These are phyloP conservation scores for Cryptotermes secundus DNA, from an alignment of 1,140 invertebrate genomes.

Conservation along the genomic window DNA sequence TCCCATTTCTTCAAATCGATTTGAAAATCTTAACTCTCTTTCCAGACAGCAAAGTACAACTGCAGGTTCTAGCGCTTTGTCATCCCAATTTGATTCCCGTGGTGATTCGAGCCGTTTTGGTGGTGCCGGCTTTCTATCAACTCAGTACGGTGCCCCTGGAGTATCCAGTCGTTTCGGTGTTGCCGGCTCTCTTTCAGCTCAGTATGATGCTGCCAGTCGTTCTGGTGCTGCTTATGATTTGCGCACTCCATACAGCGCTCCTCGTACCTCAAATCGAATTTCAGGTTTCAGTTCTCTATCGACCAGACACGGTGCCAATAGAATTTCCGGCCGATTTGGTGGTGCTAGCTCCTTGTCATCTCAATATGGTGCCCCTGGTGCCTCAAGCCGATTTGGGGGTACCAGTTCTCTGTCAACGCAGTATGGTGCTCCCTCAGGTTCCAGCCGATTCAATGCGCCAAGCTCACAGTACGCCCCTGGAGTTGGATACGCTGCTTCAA, in stretches of 20 bases:
- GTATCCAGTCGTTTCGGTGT: slow-evolving; percentile 20
- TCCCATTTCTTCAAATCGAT: neutral
- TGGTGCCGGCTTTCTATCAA: neutral
- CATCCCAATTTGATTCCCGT: no score
- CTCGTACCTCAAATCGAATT: neutral
- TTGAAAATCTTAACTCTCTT: neutral
- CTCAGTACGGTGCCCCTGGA: slow-evolving; percentile 22
- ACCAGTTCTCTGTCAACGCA: slow-evolving; percentile 25
- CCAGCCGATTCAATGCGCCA: neutral
- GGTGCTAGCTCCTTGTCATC: neutral
- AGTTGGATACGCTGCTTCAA: neutral
- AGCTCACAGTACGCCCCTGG: neutral
- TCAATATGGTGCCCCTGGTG: neutral
- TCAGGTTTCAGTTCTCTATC: neutral
- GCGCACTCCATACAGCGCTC: slow-evolving; percentile 20
- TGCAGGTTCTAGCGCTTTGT: neutral
- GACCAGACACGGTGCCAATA: neutral
- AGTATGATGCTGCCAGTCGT: neutral
- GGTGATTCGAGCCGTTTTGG: neutral
- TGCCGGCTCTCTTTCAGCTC: neutral
- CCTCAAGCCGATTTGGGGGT: slow-evolving; percentile 3
- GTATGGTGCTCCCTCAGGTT: slow-evolving; percentile 23
- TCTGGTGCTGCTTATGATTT: neutral
- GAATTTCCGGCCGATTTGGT: slow-evolving; percentile 21
- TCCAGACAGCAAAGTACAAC: neutral